These are phyloP conservation scores for Idaea dimidiata DNA, from an alignment of 2,888 invertebrate species.

Conservation along the genomic window DNA sequence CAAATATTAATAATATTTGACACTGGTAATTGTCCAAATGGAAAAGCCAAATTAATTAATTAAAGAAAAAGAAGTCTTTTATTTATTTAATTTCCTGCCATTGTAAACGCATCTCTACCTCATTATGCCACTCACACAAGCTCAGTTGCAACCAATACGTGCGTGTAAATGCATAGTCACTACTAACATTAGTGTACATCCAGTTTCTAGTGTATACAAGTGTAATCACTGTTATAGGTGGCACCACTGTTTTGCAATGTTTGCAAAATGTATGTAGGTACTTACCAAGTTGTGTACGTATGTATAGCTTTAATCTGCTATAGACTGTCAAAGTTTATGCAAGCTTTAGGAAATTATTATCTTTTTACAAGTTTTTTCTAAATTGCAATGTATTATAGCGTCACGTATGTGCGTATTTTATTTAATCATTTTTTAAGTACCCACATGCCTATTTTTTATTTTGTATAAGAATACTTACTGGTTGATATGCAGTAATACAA, in stretches of 20 bases:
- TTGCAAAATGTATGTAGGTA: slow-evolving; percentile 10
- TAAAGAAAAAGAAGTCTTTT: not conserved
- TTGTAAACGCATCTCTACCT: not conserved
- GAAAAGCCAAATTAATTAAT: no score
- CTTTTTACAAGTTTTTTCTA: no score
- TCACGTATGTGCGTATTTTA: no score
- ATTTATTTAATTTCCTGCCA: not conserved
- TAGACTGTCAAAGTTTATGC: not conserved
- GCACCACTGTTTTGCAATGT: slow-evolving; percentile 4
- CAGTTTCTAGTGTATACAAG: not conserved
- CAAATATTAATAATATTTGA: no score
- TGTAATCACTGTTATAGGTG: not conserved
- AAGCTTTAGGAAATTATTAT: no score
- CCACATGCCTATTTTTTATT: no score
- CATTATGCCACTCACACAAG: slow-evolving; percentile 2
- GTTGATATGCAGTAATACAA: no score
- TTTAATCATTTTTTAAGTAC: no score
- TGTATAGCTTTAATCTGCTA: not conserved
- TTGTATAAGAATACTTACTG: no score
- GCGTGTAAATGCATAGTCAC: not conserved
- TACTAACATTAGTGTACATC: not conserved
- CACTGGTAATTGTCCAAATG: no score
- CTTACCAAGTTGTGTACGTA: no score
- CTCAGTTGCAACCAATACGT: not conserved
- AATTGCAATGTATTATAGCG: no score